phyloP scores from a whole-genome alignment of 2,888 invertebrate species.

The Hydriomena furcata region DNA sequence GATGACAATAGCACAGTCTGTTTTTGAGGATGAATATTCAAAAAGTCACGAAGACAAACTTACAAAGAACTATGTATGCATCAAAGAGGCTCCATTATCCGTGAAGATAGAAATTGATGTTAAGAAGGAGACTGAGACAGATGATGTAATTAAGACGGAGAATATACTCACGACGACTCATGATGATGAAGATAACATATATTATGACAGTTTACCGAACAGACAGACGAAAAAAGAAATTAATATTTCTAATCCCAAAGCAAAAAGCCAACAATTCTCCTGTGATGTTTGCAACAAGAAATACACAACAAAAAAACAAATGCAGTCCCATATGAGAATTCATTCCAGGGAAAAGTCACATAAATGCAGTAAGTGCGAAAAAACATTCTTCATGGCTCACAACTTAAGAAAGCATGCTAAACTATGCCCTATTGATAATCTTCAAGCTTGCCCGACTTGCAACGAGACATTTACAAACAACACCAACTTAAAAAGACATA shows the following conservation, averaged over 20 bases:
- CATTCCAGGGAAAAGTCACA: neutral
- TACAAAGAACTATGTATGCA: slow-evolving; percentile 1
- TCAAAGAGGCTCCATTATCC: neutral
- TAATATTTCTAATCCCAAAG: too few species aligned
- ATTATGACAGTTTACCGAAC: neutral
- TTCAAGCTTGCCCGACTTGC: neutral
- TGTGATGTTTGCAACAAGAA: slow-evolving; percentile 3
- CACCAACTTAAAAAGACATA: neutral
- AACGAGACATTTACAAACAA: neutral
- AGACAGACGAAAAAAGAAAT: neutral
- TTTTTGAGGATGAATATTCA: neutral
- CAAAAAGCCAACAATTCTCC: neutral
- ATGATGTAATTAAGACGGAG: slow-evolving; percentile 4
- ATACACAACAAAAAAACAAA: neutral
- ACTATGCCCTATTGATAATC: neutral
- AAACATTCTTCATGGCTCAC: neutral
- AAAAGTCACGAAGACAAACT: neutral
- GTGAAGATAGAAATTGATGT: slow-evolving; percentile 9
- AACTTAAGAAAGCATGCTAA: slow-evolving; percentile 1
- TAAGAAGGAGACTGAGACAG: slow-evolving; percentile 6
- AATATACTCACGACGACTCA: neutral
- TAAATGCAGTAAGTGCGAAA: neutral
- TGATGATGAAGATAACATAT: neutral
- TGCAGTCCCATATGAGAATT: neutral
- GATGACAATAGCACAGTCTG: neutral